Evolutionary conservation across 2,888 invertebrate genomes (phyloP).

Genomic region (Scaptodrosophila latifasciaeformis): DNA sequence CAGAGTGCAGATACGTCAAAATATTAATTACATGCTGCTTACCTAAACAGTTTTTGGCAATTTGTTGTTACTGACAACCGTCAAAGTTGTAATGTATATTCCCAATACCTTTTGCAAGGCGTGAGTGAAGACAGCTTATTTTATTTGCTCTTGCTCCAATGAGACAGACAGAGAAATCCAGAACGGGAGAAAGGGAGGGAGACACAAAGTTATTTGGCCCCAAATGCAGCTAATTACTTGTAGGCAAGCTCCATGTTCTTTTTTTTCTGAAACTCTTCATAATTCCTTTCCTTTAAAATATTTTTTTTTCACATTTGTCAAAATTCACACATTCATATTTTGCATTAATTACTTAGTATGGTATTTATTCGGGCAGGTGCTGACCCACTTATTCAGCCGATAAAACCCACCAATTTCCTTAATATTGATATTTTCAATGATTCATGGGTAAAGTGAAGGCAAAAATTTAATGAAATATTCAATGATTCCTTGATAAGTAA

Average conservation of each 20-base stretch:
- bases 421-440: too few relatives aligned
- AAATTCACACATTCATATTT: background rate
- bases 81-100: constrained; percentile 38
- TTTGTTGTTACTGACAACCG: constrained; percentile 27
- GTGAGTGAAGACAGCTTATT: constrained; percentile 29
- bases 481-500: too few relatives aligned
- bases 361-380: too few relatives aligned
- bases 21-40: constrained; percentile 51
- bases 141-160: constrained; percentile 17
- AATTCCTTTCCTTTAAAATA: too few relatives aligned
- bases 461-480: too few relatives aligned
- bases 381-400: too few relatives aligned
- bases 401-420: too few relatives aligned
- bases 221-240: background rate
- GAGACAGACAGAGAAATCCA: constrained; percentile 28
- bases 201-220: constrained; percentile 2
- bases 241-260: too few relatives aligned
- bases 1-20: constrained; percentile 18
- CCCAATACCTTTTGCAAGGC: constrained; percentile 12
- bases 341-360: too few relatives aligned
- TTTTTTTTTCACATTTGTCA: background rate
- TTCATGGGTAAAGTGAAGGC: too few relatives aligned
- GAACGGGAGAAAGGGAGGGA: too few relatives aligned
- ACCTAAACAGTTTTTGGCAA: constrained; percentile 33
- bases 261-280: too few relatives aligned